Base-by-base conservation (phyloP, 2,113 vertebrate species). In the Lates calcarifer region DNA sequence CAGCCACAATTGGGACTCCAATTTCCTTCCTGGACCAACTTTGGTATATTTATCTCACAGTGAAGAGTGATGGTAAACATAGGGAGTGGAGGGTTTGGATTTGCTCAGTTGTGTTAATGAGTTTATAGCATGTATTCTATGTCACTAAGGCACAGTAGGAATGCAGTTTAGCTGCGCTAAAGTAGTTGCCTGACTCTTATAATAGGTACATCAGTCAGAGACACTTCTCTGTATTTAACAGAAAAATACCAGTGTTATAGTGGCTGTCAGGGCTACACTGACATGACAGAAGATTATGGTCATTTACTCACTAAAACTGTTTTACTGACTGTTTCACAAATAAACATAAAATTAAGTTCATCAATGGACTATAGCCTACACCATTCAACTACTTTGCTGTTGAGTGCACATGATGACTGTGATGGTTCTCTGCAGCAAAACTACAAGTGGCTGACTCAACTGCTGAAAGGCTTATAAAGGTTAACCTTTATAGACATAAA, bases 1-100 rank as follows among this genome's bases (percentile, higher is more conserved):
- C 67, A 86, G 77, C 62, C 28, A 20, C 47, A 56, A 31, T 9
- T 73, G 51, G 39, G 62, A 77, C 33, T 20, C 6, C 3, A 47
- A 35, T 33, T 82, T 82, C 17, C 35, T 73, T 78, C 31, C 5
- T 55, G 29, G 33, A 22, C 26, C 10, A 15, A 33, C 24, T 74
- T 71, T 47, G 18, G n/a, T 18, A 33, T 45, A 20, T 81, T 62
- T 68, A 76, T 70, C 1, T 51, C 22, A 41, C 17, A 31, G 18
- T 15, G 22, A 12, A 45, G 41, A 47, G 45, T 57, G 60, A 14
- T 26, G 45, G 28, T 41, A 41, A 77, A 77, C 33, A 55, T 26
- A n/a, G 15, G 37, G 4, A 53, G 3, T 11, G 1, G 10, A 17
- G n/a, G 18, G 55, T 26, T 63, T 63, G 11, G 13, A 60, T 69